These are phyloP conservation scores for Aleadryas rufinucha DNA, from an alignment of 2,113 vertebrate genomes.

Conservation along the genomic window DNA sequence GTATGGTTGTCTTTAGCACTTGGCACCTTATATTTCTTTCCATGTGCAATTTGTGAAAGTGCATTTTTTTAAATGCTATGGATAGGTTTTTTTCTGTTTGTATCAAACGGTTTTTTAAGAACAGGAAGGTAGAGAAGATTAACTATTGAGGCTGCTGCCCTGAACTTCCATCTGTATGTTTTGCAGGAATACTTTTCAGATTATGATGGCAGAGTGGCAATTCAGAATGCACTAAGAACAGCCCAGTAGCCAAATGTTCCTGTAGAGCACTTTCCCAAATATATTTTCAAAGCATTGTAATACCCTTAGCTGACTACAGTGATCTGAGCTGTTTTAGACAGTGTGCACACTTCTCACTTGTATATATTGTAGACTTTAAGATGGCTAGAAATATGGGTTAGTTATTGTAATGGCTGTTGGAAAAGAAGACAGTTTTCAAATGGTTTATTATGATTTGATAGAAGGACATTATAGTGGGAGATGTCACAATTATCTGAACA, in stretches of 20 bases:
- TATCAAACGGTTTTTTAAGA: not conserved
- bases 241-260: not conserved
- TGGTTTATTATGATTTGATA: conserved; percentile 53
- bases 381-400: conserved; percentile 16
- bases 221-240: not conserved
- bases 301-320: not conserved
- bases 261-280: not conserved
- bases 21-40: not conserved
- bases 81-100: not conserved
- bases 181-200: not conserved
- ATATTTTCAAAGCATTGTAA: not conserved
- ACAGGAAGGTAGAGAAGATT: not conserved
- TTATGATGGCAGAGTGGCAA: not conserved
- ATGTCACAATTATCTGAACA: conserved; percentile 40
- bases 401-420: conserved; percentile 36
- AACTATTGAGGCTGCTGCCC: not conserved
- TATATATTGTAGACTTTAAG: not conserved
- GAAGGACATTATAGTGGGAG: conserved; percentile 11
- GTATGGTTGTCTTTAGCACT: not conserved
- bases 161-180: not conserved
- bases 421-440: conserved; percentile 49
- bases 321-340: not conserved
- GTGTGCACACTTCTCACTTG: not conserved
- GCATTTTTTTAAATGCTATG: not conserved
- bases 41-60: not conserved